A percentile compares a stretch with the other conserved stretches of the same genome.
Evolutionary conservation across 2,888 invertebrate species (phyloP).

Genomic region (Ernsta delagoae): DNA sequence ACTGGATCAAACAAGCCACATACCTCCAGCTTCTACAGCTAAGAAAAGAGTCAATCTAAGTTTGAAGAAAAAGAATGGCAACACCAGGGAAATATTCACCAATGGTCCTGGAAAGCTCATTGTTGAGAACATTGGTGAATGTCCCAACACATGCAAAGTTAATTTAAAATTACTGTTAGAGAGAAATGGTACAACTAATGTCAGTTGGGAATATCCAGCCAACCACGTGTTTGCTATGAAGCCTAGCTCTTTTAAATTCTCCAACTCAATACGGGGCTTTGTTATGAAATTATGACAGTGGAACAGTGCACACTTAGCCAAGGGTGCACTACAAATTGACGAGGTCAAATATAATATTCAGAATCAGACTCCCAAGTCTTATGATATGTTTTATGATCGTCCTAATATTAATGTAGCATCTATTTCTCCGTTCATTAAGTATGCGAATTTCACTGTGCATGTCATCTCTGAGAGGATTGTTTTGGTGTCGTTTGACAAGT

Average conservation of each 20-base stretch:
- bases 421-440: conserved; percentile 75
- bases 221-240: conserved; percentile 89
- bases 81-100: conserved; percentile 83
- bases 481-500: conserved; percentile 91
- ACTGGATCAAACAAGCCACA: conserved; percentile 59
- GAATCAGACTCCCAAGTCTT: conserved; percentile 74
- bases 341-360: conserved; percentile 74
- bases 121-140: conserved; percentile 89
- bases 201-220: conserved; percentile 86
- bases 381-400: conserved; percentile 70
- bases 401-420: conserved; percentile 69
- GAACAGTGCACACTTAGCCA: conserved; percentile 83
- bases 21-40: conserved; percentile 62
- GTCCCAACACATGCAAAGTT: conserved; percentile 89
- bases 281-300: conserved; percentile 94
- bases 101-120: conserved; percentile 87
- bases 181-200: conserved; percentile 79
- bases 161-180: conserved; percentile 84
- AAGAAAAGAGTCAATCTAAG: conserved; percentile 80
- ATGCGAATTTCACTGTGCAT: conserved; percentile 79
- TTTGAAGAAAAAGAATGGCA: conserved; percentile 83
- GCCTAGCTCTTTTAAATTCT: conserved; percentile 88
- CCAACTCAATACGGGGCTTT: conserved; percentile 88
- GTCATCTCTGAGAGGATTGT: conserved; percentile 89
- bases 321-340: conserved; percentile 77